phyloP scores from a whole-genome alignment of 2,888 invertebrate species.

The Calameuta idolon region DNA sequence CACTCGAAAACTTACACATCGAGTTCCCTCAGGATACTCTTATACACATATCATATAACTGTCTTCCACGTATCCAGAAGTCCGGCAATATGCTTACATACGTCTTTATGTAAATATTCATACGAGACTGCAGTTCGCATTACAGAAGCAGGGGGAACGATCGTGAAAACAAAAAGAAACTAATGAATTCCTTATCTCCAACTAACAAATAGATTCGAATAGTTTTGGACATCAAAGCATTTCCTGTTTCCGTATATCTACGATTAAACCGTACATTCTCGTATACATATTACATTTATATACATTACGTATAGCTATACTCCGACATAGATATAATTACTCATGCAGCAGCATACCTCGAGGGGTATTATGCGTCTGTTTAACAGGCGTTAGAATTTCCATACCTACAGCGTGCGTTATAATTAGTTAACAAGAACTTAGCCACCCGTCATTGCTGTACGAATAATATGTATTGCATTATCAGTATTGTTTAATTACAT shows the following conservation, averaged over 20 bases:
- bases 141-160: not conserved
- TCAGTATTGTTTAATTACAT: conserved; percentile 6
- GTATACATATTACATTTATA: not conserved
- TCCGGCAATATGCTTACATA: no score
- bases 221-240: not conserved
- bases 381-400: not conserved
- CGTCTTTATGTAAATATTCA: no score
- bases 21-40: not conserved
- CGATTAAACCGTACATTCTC: not conserved
- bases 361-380: not conserved
- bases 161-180: not conserved
- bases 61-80: no score
- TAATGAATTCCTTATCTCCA: not conserved
- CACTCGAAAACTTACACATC: not conserved
- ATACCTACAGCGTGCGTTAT: not conserved
- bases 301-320: not conserved
- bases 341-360: not conserved
- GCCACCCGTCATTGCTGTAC: not conserved
- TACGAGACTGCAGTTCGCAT: not conserved
- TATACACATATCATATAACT: not conserved
- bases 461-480: not conserved
- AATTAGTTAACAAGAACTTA: not conserved
- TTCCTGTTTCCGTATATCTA: not conserved
- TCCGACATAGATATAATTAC: not conserved
- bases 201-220: not conserved